Base-by-base conservation (phyloP, 1,140 invertebrate genomes). In the Armadillidium nasatum region DNA sequence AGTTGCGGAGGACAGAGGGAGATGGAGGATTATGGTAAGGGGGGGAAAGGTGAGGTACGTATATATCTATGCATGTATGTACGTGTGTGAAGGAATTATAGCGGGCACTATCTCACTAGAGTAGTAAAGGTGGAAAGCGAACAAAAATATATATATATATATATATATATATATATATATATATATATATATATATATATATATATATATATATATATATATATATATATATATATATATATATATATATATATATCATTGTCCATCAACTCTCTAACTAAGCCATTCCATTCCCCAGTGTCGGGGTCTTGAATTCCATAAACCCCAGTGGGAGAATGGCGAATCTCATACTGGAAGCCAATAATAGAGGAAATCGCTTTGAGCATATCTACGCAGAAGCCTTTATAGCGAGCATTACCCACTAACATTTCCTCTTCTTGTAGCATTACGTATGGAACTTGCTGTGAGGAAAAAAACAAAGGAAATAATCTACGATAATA, bases 381-480 rank as follows among this genome's bases (percentile, higher is more conserved):
- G 54, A 99, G 87, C 74, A 99, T 87, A 85, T 99, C 97, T 77
- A 99, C 94, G 86, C 96, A 98, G 87, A 98, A 99, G 0, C 97
- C 97, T 84, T 97, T 94, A 85, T 92, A 97, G 15, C 92, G 88
- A 3, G 92, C 91, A 84, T 97, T 98, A 4, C 94, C 94, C 21
- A 93, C 93, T 22, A 94, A 85, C 84, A 94, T 94, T 82, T 88
- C 89, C 73, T 94, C 93, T 79, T 91, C 89, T 82, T 69, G 22
- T 45, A 95, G 88, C 94, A 97, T 97, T 19, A 98, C 93, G 86
- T 97, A 98, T 0, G 96, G 96, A 80, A 91, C 91, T 85, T 97
- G 95, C 94, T 97, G 81, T 10, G 44, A 77, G 19, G 50, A 45
- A 19, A 21, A 60, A 19, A 70, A n/a, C n/a, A n/a, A n/a, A n/a